Evolutionary conservation across 2,888 invertebrate species (phyloP).

Genomic region (Papilio gigon): DNA sequence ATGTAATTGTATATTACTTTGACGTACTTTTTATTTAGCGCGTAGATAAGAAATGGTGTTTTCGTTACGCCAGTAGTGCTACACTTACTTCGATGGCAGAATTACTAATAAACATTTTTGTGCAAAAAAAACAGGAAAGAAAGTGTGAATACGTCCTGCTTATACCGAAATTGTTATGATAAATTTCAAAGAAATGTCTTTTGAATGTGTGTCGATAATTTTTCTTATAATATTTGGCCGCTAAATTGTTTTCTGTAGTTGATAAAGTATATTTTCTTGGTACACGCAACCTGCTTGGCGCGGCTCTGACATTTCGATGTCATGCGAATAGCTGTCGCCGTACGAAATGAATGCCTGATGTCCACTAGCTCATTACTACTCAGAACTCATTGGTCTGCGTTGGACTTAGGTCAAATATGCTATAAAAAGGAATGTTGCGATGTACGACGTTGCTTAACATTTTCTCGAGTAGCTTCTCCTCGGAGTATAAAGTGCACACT

Average conservation of each 20-base stretch:
- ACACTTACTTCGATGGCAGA: background rate
- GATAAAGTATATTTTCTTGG: slow-evolving; percentile 26
- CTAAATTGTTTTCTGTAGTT: background rate
- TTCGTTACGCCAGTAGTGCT: background rate
- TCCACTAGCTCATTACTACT: slow-evolving; percentile 55
- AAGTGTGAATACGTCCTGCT: background rate
- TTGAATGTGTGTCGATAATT: background rate
- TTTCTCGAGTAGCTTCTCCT: slow-evolving; percentile 3
- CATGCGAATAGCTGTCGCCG: slow-evolving; percentile 37
- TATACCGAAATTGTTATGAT: background rate
- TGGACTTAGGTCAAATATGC: slow-evolving; percentile 50
- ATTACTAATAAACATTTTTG: background rate
- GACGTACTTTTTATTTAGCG: slow-evolving; percentile 19
- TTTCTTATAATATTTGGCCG: background rate
- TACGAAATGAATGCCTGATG: slow-evolving; percentile 48
- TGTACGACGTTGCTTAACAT: background rate
- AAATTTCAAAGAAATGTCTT: background rate
- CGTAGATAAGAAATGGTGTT: background rate
- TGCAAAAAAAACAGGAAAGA: background rate
- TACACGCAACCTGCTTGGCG: slow-evolving; percentile 29
- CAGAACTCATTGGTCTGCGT: slow-evolving; percentile 55
- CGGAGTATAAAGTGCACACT: background rate
- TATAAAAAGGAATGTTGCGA: slow-evolving; percentile 34
- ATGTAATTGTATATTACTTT: slow-evolving; percentile 8
- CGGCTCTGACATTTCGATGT: slow-evolving; percentile 23